Evolutionary conservation across 2,797 vertebrate genomes (phyloP).

Genomic region (Pseudocheirus occidentalis): DNA sequence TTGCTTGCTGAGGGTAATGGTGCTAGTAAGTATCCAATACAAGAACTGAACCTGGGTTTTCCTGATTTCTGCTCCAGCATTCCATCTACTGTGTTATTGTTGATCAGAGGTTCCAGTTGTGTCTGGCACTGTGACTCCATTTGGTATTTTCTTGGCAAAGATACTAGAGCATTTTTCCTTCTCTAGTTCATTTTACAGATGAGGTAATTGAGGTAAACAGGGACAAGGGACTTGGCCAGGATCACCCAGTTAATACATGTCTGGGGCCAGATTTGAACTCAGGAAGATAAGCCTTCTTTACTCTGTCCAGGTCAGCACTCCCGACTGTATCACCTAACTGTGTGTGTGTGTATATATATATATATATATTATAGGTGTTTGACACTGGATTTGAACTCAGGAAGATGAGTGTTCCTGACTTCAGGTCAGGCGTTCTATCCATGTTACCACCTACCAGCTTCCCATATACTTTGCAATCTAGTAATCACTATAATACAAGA

Average conservation of each 20-base stretch:
- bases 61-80: no score
- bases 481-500: not conserved
- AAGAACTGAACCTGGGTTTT: no score
- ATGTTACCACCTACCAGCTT: not conserved
- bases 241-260: not conserved
- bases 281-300: no score
- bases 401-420: not conserved
- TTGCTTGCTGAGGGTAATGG: no score
- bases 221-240: not conserved
- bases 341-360: no score
- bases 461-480: not conserved
- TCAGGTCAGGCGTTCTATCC: not conserved
- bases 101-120: not conserved
- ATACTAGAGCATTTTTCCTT: not conserved
- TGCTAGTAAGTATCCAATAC: no score
- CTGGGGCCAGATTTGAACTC: no score
- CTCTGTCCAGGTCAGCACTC: no score
- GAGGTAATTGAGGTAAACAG: no score
- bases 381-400: not conserved
- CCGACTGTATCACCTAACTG: no score
- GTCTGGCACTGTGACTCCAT: not conserved
- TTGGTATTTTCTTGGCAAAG: not conserved
- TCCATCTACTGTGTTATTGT: no score
- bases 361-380: not conserved
- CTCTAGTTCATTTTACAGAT: not conserved